Evolutionary conservation across 2,888 invertebrate species (phyloP).

Genomic region (Malacosoma neustria): DNA sequence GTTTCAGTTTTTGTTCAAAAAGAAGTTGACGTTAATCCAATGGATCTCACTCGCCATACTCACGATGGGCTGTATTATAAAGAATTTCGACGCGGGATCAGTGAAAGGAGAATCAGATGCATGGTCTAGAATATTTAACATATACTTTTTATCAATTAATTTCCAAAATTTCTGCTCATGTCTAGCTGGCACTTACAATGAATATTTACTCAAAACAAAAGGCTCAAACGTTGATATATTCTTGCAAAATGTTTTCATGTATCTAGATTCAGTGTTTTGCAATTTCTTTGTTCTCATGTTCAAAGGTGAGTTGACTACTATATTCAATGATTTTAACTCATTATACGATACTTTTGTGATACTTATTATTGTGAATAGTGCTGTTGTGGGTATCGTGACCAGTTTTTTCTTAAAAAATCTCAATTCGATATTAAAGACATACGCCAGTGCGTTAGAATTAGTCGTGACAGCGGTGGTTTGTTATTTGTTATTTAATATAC

Average conservation of each 20-base stretch:
- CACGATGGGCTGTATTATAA: constrained; percentile 93
- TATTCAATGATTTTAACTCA: constrained; percentile 74
- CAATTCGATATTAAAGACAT: constrained; percentile 96
- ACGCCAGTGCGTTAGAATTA: constrained; percentile 94
- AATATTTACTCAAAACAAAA: constrained; percentile 91
- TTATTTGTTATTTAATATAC: constrained; percentile 88
- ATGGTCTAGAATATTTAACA: constrained; percentile 62
- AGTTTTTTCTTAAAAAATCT: constrained; percentile 94
- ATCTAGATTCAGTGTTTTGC: constrained; percentile 94
- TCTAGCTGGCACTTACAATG: constrained; percentile 96
- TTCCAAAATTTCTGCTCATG: constrained; percentile 94
- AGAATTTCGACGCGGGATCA: constrained; percentile 80
- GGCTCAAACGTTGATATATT: constrained; percentile 91
- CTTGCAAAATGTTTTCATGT: constrained; percentile 96
- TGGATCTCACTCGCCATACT: constrained; percentile 92
- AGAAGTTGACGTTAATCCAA: constrained; percentile 84
- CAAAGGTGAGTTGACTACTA: constrained; percentile 77
- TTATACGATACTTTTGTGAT: constrained; percentile 82
- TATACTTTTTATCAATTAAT: constrained; percentile 79
- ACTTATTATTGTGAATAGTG: constrained; percentile 90
- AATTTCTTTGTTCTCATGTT: constrained; percentile 82
- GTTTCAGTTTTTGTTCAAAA: constrained; percentile 88
- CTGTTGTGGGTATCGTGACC: constrained; percentile 93
- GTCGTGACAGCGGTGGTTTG: constrained; percentile 92
- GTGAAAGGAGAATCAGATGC: constrained; percentile 32